Percentiles rank a stretch among this genome's conserved stretches.
These are phyloP conservation scores for Spilarctia lutea DNA, from an alignment of 2,888 invertebrate genomes.

Conservation along the genomic window DNA sequence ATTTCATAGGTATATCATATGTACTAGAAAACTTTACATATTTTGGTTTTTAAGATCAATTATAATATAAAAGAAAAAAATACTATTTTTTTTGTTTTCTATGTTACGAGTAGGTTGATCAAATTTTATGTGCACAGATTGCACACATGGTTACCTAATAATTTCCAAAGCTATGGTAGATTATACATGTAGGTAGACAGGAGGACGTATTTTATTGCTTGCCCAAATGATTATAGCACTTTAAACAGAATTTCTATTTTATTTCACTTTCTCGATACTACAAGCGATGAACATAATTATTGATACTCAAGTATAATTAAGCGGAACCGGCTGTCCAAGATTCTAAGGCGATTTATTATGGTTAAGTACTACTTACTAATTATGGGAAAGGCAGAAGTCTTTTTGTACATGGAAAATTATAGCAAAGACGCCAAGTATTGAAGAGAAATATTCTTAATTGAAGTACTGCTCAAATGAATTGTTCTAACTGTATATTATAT, in stretches of 20 bases:
- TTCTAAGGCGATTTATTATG: background rate
- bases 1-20: too few species aligned
- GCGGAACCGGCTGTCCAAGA: slow-evolving; percentile 11
- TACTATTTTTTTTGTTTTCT: too few species aligned
- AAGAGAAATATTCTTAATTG: background rate
- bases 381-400: background rate
- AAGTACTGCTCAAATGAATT: background rate
- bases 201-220: slow-evolving; percentile 16
- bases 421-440: background rate
- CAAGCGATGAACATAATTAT: slow-evolving; percentile 35
- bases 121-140: background rate
- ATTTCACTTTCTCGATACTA: slow-evolving; percentile 52
- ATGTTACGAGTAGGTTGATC: too few species aligned
- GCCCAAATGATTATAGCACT: slow-evolving; percentile 45
- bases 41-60: too few species aligned
- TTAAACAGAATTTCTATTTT: slow-evolving; percentile 55
- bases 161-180: background rate
- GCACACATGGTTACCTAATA: background rate
- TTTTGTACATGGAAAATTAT: background rate
- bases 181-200: background rate
- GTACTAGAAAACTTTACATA: too few species aligned
- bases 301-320: slow-evolving; percentile 40
- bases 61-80: background rate
- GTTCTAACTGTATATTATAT: too few species aligned
- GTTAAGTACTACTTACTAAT: background rate